phyloP scores from a whole-genome alignment of 1,140 invertebrate genomes.

The Megathymus violae region DNA sequence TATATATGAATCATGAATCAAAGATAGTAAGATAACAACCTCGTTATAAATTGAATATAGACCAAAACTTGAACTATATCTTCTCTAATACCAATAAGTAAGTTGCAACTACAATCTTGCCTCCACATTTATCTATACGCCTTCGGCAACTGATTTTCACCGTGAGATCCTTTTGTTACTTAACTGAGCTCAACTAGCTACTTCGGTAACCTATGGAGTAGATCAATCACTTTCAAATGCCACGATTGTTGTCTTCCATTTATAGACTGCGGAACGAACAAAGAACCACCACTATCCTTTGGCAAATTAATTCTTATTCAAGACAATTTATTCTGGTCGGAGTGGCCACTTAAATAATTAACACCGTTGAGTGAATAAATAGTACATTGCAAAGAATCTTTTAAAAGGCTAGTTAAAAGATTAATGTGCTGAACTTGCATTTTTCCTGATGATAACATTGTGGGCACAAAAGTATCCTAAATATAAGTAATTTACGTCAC shows the following conservation, averaged over 20 bases:
- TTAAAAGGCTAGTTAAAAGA: slow-evolving; percentile 2
- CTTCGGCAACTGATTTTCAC: slow-evolving; percentile 29
- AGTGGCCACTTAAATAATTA: slow-evolving; percentile 25
- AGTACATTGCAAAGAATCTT: slow-evolving; percentile 14
- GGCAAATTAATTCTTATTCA: slow-evolving; percentile 25
- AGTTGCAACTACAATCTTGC: slow-evolving; percentile 1
- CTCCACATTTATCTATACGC: slow-evolving; percentile 21
- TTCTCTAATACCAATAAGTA: background rate
- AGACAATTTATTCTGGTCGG: slow-evolving; percentile 22
- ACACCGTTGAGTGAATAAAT: slow-evolving; percentile 26
- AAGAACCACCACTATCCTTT: slow-evolving; percentile 3
- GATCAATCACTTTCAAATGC: slow-evolving; percentile 23
- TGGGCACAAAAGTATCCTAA: background rate
- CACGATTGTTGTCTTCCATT: slow-evolving; percentile 17
- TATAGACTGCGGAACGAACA: slow-evolving; percentile 12
- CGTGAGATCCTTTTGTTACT: slow-evolving; percentile 27
- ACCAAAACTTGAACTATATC: too few relatives aligned
- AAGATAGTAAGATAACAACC: too few relatives aligned
- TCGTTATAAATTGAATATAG: too few relatives aligned
- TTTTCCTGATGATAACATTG: background rate
- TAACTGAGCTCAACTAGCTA: slow-evolving; percentile 16
- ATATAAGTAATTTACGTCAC: background rate
- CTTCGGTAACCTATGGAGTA: slow-evolving; percentile 14
- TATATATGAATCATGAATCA: too few relatives aligned
- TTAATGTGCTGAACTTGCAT: background rate